Evolutionary conservation across 2,888 invertebrate genomes (phyloP).

Genomic region (Apamea crenata): DNA sequence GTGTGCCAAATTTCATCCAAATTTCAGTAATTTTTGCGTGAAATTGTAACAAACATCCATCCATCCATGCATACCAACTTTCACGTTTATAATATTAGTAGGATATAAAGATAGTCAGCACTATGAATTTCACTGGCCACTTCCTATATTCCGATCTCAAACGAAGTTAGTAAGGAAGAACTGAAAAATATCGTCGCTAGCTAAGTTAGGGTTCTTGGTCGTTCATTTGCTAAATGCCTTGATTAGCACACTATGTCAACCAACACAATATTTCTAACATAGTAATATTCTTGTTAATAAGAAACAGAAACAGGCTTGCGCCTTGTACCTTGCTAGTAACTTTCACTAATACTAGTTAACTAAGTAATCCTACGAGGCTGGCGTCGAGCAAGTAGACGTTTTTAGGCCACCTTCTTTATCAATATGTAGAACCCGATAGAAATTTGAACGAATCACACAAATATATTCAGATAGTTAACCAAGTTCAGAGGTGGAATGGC

Average conservation of each 20-base stretch:
- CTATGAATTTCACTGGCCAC: no score
- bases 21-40: no score
- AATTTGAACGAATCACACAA: neutral
- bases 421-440: neutral
- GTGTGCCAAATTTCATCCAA: no score
- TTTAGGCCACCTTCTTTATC: neutral
- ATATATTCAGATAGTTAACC: neutral
- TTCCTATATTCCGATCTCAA: neutral
- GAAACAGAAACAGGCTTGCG: constrained; percentile 16
- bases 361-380: neutral
- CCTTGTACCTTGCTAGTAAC: constrained; percentile 14
- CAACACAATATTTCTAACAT: neutral
- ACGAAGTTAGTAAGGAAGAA: neutral
- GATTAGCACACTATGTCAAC: neutral
- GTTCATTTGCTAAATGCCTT: neutral
- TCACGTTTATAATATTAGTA: no score
- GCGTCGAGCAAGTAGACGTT: neutral
- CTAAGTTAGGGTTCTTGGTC: neutral
- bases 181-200: neutral
- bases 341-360: constrained; percentile 24
- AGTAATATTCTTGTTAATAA: constrained; percentile 13
- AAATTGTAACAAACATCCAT: no score
- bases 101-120: neutral
- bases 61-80: no score
- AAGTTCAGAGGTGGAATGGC: neutral